Evolutionary conservation across 2,797 vertebrate genomes (phyloP).

Genomic region (Clamator glandarius): DNA sequence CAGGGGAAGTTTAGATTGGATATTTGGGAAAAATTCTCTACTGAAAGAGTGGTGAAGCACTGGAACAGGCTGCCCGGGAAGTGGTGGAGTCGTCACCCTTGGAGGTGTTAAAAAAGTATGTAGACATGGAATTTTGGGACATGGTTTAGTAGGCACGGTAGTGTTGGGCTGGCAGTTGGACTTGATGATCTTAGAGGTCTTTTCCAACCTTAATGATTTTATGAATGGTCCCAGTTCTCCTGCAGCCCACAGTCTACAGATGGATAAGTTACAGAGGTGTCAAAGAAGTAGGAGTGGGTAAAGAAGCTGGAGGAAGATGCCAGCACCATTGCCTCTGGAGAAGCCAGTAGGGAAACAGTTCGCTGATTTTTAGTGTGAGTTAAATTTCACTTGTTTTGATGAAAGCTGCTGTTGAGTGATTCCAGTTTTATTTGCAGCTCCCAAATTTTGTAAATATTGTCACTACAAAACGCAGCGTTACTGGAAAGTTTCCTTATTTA

Average conservation of each 20-base stretch:
- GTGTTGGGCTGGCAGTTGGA: too few species aligned
- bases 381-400: not conserved
- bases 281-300: not conserved
- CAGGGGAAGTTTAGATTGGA: too few species aligned
- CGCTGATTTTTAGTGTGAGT: not conserved
- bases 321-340: not conserved
- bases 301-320: not conserved
- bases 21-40: too few species aligned
- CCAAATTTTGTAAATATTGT: not conserved
- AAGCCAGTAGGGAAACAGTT: not conserved
- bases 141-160: too few species aligned
- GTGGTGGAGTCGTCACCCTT: too few species aligned
- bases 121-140: too few species aligned
- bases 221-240: not conserved
- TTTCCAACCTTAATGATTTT: too few species aligned
- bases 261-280: not conserved
- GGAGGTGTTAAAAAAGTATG: too few species aligned
- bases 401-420: not conserved
- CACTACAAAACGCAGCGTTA: not conserved
- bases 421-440: conserved; percentile 16
- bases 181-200: too few species aligned
- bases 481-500: not conserved
- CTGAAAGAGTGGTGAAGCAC: too few species aligned
- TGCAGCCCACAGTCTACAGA: not conserved
- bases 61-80: too few species aligned